A percentile compares a stretch with the other conserved stretches of the same genome.
phyloP scores from a whole-genome alignment of 1,140 invertebrate species.

The Orius insidiosus region DNA sequence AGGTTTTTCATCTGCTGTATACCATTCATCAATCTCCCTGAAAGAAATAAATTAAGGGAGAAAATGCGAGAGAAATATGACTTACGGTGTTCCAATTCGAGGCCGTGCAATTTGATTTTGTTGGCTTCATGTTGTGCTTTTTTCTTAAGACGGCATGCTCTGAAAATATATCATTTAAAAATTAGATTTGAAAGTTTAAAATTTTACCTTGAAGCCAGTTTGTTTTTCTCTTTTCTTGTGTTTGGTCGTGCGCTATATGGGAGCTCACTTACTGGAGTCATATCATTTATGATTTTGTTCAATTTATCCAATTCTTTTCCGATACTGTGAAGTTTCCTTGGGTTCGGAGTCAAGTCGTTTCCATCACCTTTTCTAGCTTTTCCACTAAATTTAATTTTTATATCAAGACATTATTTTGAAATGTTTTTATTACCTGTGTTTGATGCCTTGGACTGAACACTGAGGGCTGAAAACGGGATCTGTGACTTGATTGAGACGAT shows the following conservation, averaged over 20 bases:
- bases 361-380: slow-evolving; percentile 94
- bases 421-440: slow-evolving; percentile 45
- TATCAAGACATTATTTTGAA: background rate
- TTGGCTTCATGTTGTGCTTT: slow-evolving; percentile 91
- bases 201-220: slow-evolving; percentile 66
- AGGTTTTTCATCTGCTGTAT: slow-evolving; percentile 47
- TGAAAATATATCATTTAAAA: slow-evolving; percentile 22
- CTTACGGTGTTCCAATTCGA: slow-evolving; percentile 88
- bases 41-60: slow-evolving; percentile 24
- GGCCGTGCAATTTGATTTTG: slow-evolving; percentile 82
- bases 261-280: slow-evolving; percentile 85
- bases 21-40: slow-evolving; percentile 45
- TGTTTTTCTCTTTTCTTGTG: slow-evolving; percentile 94
- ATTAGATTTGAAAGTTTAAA: slow-evolving; percentile 5
- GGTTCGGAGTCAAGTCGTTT: slow-evolving; percentile 91
- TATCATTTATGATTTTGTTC: slow-evolving; percentile 79
- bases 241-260: slow-evolving; percentile 77
- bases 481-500: slow-evolving; percentile 70
- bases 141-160: slow-evolving; percentile 86
- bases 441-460: slow-evolving; percentile 76
- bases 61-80: slow-evolving; percentile 19
- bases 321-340: slow-evolving; percentile 74
- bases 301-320: slow-evolving; percentile 85
- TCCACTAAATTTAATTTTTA: slow-evolving; percentile 37
- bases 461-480: slow-evolving; percentile 86